These are phyloP conservation scores for Serripes groenlandicus DNA, from an alignment of 2,888 invertebrate species.

Conservation along the genomic window DNA sequence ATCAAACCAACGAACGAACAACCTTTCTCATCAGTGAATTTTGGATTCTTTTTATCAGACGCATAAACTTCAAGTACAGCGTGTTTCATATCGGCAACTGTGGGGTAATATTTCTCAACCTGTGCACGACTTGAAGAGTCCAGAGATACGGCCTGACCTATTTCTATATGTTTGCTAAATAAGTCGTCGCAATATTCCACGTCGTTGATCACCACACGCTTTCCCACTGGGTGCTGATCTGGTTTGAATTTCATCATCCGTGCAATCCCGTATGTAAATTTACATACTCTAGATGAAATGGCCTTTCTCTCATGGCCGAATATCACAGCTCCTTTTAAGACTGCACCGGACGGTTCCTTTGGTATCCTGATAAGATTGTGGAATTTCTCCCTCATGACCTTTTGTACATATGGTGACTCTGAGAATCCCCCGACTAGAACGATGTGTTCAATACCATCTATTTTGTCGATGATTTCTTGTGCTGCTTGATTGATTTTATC, in stretches of 20 bases:
- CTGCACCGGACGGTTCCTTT: constrained; percentile 45
- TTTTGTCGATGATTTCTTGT: neutral
- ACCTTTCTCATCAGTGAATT: constrained; percentile 37
- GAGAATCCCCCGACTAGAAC: constrained; percentile 53
- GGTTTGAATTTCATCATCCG: constrained; percentile 48
- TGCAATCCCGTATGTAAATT: constrained; percentile 61
- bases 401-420: constrained; percentile 31
- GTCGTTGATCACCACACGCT: constrained; percentile 20
- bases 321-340: constrained; percentile 60
- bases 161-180: constrained; percentile 60
- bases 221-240: constrained; percentile 29
- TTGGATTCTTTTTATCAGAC: constrained; percentile 29
- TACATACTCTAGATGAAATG: constrained; percentile 54
- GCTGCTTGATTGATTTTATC: constrained; percentile 14
- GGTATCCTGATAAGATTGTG: constrained; percentile 30
- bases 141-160: constrained; percentile 25
- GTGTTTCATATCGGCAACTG: constrained; percentile 13
- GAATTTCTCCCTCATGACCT: constrained; percentile 24
- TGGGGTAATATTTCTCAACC: constrained; percentile 35
- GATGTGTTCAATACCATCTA: constrained; percentile 26
- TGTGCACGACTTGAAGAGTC: constrained; percentile 7
- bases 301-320: constrained; percentile 51
- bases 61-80: constrained; percentile 48
- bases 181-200: constrained; percentile 43
- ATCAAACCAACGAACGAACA: constrained; percentile 46